Base-by-base conservation (phyloP, 2,888 invertebrate species). In the Lingula anatina region DNA sequence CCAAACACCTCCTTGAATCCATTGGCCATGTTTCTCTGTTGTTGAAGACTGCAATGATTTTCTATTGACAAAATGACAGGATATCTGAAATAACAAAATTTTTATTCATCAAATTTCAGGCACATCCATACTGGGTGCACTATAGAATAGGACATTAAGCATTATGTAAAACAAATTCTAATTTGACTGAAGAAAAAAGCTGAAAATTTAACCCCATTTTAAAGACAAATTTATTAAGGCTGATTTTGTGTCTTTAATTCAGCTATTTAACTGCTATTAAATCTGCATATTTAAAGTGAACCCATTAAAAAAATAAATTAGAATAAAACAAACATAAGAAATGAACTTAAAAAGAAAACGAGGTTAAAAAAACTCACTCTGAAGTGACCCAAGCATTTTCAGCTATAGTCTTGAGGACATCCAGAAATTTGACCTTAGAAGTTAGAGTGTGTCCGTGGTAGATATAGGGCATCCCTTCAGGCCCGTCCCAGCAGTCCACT, bases 401-500 rank as follows among this genome's bases (percentile, higher is more conserved):
- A 71, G 89, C 90, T 48, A 97, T 97, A 0, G 88, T 89, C 66
- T 87, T 86, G 35, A 97, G 84, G 0, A 95, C 96, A 75, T 97
- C 96, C 71, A 89, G 83, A 70, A 97, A 92, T 80, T 87, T 86
- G 25, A 97, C 92, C 79, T 93, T 93, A 0, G 92, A 90, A 0
- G 97, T 97, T 55, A 97, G 83, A 0, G 97, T 97, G 75, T 94
- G 94, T 0, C 97, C 97, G 75, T 99, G 97, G 75, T 90, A 97
- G 60, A 99, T 94, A 68, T 90, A 87, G 0, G 95, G 95, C 72
- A 86, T 85, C 47, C 91, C 93, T 70, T 95, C 94, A 0, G 91
- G 68, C 9, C 96, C 97, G 77, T 97, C 95, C 96, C 97, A 97
- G 77, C 95, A 96, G 78, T 97, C 97, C 44, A 96, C 78, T 79